A percentile compares a stretch with the other conserved stretches of the same genome.
Conservation (phyloP, 23 tunicate genomes). For the Ascidia mentula region DNA sequence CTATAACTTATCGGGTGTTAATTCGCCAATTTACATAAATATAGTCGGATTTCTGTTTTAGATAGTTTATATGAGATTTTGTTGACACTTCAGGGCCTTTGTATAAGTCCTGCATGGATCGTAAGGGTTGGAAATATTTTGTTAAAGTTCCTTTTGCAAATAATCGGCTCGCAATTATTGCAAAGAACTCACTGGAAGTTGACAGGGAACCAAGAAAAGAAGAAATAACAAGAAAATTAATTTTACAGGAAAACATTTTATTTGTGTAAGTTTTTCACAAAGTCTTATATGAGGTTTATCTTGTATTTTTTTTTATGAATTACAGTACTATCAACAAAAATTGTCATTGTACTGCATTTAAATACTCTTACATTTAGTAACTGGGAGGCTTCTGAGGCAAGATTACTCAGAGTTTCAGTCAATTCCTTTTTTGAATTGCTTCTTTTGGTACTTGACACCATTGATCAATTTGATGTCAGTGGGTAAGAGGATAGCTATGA, state of each 20-base stretch:
- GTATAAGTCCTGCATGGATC: too few species aligned
- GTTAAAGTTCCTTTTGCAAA: conserved; percentile 46
- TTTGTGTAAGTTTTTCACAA: conserved; percentile 14
- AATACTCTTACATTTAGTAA: not conserved
- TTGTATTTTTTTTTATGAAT: not conserved
- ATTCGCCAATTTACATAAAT: too few species aligned
- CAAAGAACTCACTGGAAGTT: conserved; percentile 50
- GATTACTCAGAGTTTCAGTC: conserved; percentile 65
- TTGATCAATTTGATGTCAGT: conserved; percentile 50
- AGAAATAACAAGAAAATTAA: conserved; percentile 29
- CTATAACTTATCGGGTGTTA: too few species aligned
- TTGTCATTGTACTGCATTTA: not conserved
- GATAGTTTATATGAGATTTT: too few species aligned
- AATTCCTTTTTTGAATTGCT: conserved; percentile 77
- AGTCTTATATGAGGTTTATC: not conserved
- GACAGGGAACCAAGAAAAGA: conserved; percentile 83
- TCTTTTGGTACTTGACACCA: conserved; percentile 56
- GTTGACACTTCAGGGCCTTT: too few species aligned
- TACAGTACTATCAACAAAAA: not conserved
- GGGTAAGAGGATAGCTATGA: too few species aligned
- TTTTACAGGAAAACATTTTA: conserved; percentile 30
- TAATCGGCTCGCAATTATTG: conserved; percentile 63
- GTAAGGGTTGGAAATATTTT: conserved; percentile 32
- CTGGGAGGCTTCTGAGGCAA: conserved; percentile 73
- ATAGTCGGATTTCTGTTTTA: too few species aligned